These are phyloP conservation scores for Sebastiscus albofasciatus DNA, from an alignment of 2,797 vertebrate genomes.

Conservation along the genomic window DNA sequence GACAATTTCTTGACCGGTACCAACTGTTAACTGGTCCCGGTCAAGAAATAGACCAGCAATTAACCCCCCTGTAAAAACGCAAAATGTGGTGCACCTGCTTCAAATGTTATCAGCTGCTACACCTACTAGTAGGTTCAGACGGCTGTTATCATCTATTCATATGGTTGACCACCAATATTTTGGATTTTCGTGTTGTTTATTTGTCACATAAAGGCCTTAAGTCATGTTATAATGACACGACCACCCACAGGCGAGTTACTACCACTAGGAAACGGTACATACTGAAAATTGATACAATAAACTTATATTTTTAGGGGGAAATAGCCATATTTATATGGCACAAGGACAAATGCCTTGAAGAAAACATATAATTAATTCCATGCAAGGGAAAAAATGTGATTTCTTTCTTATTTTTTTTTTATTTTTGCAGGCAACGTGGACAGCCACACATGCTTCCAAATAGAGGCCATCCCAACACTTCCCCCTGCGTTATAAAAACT, in stretches of 20 bases:
- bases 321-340: not conserved
- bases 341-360: not conserved
- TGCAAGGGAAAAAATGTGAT: not conserved
- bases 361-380: not conserved
- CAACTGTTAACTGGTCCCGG: too few relatives aligned
- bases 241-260: not conserved
- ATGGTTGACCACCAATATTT: too few relatives aligned
- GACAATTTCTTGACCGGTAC: too few relatives aligned
- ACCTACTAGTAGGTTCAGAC: too few relatives aligned
- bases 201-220: too few relatives aligned
- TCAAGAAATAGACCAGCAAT: too few relatives aligned
- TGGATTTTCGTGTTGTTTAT: too few relatives aligned
- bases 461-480: not conserved
- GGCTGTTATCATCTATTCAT: too few relatives aligned
- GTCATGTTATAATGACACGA: not conserved
- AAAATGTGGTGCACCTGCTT: too few relatives aligned
- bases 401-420: not conserved
- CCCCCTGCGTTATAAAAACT: not conserved
- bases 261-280: not conserved
- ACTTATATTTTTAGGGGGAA: not conserved
- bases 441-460: not conserved
- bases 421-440: not conserved
- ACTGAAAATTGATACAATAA: not conserved
- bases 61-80: too few relatives aligned
- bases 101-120: too few relatives aligned